Evolutionary conservation across 2,797 vertebrate genomes (phyloP).

Genomic region (Linurgus olivaceus): DNA sequence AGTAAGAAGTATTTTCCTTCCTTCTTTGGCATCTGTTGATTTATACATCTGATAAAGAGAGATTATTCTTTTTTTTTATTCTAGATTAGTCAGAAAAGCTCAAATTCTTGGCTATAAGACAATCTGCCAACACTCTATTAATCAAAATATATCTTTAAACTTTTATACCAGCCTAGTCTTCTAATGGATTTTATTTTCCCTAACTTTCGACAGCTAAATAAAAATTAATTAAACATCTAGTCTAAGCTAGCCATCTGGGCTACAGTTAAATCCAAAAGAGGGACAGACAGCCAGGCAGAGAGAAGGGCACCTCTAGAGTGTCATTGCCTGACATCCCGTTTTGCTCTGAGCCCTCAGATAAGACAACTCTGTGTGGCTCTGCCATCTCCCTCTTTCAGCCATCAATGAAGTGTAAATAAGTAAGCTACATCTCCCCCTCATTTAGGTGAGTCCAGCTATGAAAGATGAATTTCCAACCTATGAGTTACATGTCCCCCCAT

Average conservation of each 20-base stretch:
- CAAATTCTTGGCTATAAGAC: background rate
- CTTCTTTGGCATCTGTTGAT: background rate
- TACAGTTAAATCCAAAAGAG: background rate
- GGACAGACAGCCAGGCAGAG: background rate
- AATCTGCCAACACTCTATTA: background rate
- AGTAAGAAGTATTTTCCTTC: constrained; percentile 3
- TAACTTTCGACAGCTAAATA: background rate
- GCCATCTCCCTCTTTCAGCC: background rate
- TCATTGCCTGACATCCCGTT: background rate
- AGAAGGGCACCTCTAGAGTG: background rate
- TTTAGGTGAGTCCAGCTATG: background rate
- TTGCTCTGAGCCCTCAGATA: background rate
- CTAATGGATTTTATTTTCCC: background rate
- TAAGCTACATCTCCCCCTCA: background rate
- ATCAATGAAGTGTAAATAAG: background rate
- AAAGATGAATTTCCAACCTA: background rate
- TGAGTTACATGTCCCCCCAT: background rate
- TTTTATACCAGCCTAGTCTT: background rate
- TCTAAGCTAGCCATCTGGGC: background rate
- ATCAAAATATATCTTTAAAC: background rate
- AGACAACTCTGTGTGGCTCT: background rate
- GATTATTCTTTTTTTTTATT: background rate
- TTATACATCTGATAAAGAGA: background rate
- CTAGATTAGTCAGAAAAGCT: background rate
- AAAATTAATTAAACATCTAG: background rate